phyloP scores from a whole-genome alignment of 2,888 invertebrate genomes.

The Portevinia maculata region DNA sequence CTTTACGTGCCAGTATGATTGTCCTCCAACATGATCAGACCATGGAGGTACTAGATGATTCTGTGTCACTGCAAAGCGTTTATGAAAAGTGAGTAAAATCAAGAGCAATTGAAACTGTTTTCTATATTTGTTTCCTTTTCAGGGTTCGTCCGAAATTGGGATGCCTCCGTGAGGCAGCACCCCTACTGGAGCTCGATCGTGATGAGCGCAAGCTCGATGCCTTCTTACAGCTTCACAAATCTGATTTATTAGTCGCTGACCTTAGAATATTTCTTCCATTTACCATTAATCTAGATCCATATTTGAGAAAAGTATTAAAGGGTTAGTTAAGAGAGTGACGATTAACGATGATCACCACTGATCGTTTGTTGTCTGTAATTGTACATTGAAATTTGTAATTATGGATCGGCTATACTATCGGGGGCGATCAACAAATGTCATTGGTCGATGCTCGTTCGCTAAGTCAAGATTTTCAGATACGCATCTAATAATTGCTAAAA shows the following conservation, averaged over 20 bases:
- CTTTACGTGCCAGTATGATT: constrained; percentile 98
- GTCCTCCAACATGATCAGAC: constrained; percentile 96
- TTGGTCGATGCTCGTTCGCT: too few relatives aligned
- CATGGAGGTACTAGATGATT: constrained; percentile 94
- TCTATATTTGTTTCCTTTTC: constrained; percentile 21
- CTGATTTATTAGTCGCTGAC: constrained; percentile 92
- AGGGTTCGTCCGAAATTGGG: constrained; percentile 93
- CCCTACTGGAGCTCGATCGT: constrained; percentile 94
- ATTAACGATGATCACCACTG: background rate
- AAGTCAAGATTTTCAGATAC: too few relatives aligned
- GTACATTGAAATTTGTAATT: too few relatives aligned
- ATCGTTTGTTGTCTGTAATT: too few relatives aligned
- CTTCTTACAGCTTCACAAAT: constrained; percentile 94
- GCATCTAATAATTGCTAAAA: too few relatives aligned
- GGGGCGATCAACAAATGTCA: too few relatives aligned
- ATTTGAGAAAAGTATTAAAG: constrained; percentile 97
- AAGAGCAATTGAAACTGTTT: constrained; percentile 11
- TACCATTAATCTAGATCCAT: constrained; percentile 99
- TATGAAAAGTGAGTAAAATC: constrained; percentile 92
- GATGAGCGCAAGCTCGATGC: constrained; percentile 98
- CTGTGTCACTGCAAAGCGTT: constrained; percentile 92
- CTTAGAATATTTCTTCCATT: constrained; percentile 98
- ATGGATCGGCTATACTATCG: too few relatives aligned
- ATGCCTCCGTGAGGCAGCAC: constrained; percentile 92
- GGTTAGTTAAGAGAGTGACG: constrained; percentile 84